A percentile compares a stretch with the other conserved stretches of the same genome.
Conservation (phyloP, 2,113 vertebrate genomes). For the Delphinus delphis region DNA sequence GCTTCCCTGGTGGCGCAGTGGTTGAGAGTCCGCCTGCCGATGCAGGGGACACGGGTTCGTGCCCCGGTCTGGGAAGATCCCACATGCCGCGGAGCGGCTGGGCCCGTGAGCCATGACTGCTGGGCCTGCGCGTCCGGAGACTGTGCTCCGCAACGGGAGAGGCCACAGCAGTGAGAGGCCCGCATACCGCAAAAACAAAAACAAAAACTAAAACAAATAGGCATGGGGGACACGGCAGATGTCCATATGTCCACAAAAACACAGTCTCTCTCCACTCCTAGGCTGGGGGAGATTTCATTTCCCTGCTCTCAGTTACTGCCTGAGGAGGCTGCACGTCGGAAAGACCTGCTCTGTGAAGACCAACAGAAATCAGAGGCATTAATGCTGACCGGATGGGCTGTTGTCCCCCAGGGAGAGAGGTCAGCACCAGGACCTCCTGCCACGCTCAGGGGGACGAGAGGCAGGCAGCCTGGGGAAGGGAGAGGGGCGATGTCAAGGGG, state of each 20-base stretch:
- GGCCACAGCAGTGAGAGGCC: no score
- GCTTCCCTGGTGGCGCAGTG: no score
- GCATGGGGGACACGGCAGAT: not conserved
- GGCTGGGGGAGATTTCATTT: no score
- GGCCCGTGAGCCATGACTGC: no score
- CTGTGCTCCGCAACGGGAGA: no score
- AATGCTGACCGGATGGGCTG: not conserved
- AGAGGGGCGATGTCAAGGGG: not conserved
- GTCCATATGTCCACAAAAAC: not conserved
- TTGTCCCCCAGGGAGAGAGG: not conserved
- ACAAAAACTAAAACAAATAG: not conserved
- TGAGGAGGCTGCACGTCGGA: not conserved
- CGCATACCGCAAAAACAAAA: no score
- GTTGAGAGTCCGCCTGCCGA: no score
- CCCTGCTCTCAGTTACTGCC: accelerated
- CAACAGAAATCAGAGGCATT: not conserved
- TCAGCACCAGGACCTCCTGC: not conserved
- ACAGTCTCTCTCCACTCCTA: not conserved
- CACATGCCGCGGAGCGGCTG: no score
- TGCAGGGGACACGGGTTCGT: no score
- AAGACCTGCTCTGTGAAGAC: not conserved
- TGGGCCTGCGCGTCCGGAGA: no score
- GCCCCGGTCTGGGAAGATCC: no score
- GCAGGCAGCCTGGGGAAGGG: not conserved
- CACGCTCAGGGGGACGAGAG: not conserved